Base-by-base conservation (phyloP, 2,797 vertebrate species). In the Alcedo quadribrachys region DNA sequence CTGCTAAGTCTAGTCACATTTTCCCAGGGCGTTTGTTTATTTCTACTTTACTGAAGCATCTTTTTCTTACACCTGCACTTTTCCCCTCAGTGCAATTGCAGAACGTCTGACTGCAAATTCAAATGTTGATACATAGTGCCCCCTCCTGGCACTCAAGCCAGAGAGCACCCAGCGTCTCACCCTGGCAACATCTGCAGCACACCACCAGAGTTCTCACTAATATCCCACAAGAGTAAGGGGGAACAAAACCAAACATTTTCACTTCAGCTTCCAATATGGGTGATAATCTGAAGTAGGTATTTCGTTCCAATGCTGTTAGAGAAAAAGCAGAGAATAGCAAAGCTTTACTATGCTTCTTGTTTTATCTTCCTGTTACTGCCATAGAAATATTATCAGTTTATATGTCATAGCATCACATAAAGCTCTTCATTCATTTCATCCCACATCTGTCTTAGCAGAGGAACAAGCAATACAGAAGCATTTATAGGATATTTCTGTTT, bases 61-160 rank as follows among this genome's bases (percentile, higher is more conserved):
- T 19, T 62, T 19, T 62, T 85, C 43, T 27, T 48, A 42, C 42
- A 32, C 18, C 24, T 25, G 67, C 22, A 32, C 19, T 32, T 37
- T 70, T 54, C 60, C 75, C 33, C 45, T 62, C 14, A 2, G 42
- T 28, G 33, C 32, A 27, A 40, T 0, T n/a, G 12, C n/a, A 33
- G 40, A n/a, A 69, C n/a, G 65, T 61, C 75, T 54, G 60, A 55
- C 19, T 5, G 22, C 60, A 81, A 50, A 92, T 62, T 48, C 71
- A 27, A 66, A 18, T 51, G 22, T 50, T 53, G 48, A 63, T 65
- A 91, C 45, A 63, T 65, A 91, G 76, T 93, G 95, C 96, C 95
- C 95, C 79, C 94, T 62, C 9, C 76, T 17, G 94, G 94, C 50
- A 61, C 6, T 5, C 12, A 25, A 57, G 51, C 7, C 19, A 50